phyloP scores from a whole-genome alignment of 2,113 vertebrate species.

The human region DNA sequence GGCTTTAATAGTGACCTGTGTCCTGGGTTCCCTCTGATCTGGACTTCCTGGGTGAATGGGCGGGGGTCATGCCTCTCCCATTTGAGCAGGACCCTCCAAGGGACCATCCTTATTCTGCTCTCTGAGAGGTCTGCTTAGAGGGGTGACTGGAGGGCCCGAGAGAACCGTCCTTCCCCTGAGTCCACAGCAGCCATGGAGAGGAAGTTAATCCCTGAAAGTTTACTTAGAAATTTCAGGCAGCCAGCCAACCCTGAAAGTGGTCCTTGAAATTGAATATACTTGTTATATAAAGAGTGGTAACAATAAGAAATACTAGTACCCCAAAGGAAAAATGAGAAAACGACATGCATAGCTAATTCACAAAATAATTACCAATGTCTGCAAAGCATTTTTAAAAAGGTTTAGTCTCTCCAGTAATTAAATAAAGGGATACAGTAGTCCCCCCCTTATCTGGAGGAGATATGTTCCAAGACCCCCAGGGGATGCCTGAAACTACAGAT shows the following conservation, averaged over 20 bases:
- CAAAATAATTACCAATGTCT: background rate
- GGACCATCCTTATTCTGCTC: background rate
- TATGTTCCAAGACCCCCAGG: background rate
- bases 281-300: background rate
- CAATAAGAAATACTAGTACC: conserved; percentile 2
- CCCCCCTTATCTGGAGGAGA: background rate
- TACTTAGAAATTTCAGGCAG: background rate
- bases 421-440: background rate
- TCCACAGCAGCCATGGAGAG: background rate
- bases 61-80: background rate
- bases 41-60: background rate
- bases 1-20: background rate
- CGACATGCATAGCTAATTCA: background rate
- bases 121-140: background rate
- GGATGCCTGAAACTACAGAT: background rate
- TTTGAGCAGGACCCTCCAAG: background rate
- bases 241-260: background rate
- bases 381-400: background rate
- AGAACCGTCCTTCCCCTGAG: background rate
- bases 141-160: background rate
- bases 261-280: conserved; percentile 41
- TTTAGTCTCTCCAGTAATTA: background rate
- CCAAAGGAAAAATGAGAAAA: conserved; percentile 7
- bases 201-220: background rate
- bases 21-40: background rate